These are phyloP conservation scores for Gymnocephalus cernua DNA, from an alignment of 2,113 vertebrate species.

Conservation along the genomic window DNA sequence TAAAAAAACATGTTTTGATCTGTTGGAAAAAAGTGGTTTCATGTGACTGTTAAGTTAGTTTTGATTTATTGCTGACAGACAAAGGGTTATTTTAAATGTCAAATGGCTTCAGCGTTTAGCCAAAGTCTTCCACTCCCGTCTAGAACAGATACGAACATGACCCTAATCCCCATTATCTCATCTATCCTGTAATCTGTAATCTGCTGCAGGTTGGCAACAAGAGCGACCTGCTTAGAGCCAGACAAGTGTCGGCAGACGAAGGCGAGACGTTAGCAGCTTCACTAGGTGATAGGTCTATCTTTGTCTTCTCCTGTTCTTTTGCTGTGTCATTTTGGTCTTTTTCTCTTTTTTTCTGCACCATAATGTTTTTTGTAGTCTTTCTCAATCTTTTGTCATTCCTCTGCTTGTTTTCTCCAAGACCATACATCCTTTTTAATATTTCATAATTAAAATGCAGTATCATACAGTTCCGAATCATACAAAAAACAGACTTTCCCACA, in stretches of 20 bases:
- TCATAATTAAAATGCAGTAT: too few species aligned
- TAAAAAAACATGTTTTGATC: too few species aligned
- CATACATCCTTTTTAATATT: too few species aligned
- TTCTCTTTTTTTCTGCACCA: too few species aligned
- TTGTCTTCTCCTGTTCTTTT: background rate
- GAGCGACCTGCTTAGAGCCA: constrained; percentile 90
- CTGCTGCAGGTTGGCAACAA: constrained; percentile 90
- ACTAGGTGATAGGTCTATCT: constrained; percentile 75
- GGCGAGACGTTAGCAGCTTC: constrained; percentile 89
- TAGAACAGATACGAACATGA: constrained; percentile 13
- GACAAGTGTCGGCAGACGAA: constrained; percentile 89
- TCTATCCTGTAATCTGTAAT: constrained; percentile 61
- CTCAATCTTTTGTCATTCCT: too few species aligned
- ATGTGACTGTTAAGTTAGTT: background rate
- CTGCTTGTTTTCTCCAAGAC: too few species aligned
- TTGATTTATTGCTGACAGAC: background rate
- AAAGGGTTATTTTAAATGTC: background rate
- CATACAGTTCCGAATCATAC: too few species aligned
- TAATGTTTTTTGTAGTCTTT: too few species aligned
- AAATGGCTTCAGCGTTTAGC: background rate
- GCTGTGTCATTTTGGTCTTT: background rate
- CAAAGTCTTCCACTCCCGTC: background rate
- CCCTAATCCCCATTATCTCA: constrained; percentile 53
- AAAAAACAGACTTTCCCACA: too few species aligned
- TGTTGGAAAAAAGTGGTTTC: background rate